Base-by-base conservation (phyloP, 2,113 vertebrate species). In the Otis tarda region DNA sequence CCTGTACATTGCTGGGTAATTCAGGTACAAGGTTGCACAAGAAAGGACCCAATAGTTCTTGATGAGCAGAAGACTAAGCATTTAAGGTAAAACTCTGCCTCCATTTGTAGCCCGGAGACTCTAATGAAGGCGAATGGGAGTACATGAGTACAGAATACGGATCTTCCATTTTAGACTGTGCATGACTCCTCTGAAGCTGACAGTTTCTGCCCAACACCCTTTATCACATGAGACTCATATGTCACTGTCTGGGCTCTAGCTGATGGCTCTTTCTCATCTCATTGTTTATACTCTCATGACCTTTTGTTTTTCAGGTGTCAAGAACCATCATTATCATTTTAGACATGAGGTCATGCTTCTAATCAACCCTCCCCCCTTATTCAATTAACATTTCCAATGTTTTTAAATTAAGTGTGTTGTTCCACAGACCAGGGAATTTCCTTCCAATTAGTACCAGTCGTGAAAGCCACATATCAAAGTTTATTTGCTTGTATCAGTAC, bases 401-500 rank as follows among this genome's bases (percentile, higher is more conserved):
- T 95, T 96, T 96, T 83, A 94, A 92, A 97, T 96, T 83, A 90
- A 90, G 57, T 31, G 12, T 8, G 16, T 50, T 92, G 86, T 86
- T 95, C 90, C 68, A 88, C 57, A 88, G 84, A 63, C 85, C 56
- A 60, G 75, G 83, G 77, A 89, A 92, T 97, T 96, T 97, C 90
- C 91, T 92, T 90, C 95, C 95, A 96, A 95, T 97, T 97, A 97
- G 91, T 79, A 76, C n/a, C 49, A 76, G 65, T 28, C 87, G 86
- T 67, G 57, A 97, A 96, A 94, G 90, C 74, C 83, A 93, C 75
- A 87, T 89, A 96, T 96, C 93, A 96, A 96, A 96, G 93, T 97
- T 97, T 97, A 94, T 97, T 97, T 97, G 88, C 89, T 94, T 6
- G 5, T 76, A 97, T 91, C 90, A 53, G 77, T 81, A 78, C 43